Percentiles rank a stretch among this genome's conserved stretches.
Evolutionary conservation across 92 coral and sea anemone genomes (phyloP).

Genomic region (Bergia sp.): DNA sequence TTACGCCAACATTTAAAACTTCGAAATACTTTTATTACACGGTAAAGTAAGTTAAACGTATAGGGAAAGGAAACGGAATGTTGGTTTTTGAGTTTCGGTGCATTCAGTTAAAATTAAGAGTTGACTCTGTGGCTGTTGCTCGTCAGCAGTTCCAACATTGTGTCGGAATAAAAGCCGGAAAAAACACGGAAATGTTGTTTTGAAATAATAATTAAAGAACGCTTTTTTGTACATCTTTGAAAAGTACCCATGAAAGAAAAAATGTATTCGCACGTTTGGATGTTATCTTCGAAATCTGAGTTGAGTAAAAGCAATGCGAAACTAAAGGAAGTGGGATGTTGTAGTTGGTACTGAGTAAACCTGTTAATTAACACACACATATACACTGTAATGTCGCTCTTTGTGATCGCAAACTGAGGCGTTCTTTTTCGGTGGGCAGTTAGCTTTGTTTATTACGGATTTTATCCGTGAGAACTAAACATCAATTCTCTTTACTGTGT

Average conservation of each 20-base stretch:
- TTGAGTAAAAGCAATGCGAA: neutral
- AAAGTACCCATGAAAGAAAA: neutral
- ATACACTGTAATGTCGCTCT: neutral
- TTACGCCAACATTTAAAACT: too few species aligned
- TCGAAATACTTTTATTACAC: neutral
- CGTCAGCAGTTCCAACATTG: neutral
- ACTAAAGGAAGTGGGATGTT: neutral
- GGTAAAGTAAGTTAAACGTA: too few species aligned
- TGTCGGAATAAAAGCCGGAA: neutral
- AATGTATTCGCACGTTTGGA: neutral
- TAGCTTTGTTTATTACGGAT: neutral
- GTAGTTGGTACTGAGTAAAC: constrained; percentile 16
- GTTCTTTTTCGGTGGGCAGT: neutral
- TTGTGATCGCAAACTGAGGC: constrained; percentile 25
- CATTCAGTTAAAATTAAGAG: neutral
- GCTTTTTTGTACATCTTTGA: neutral
- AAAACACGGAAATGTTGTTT: neutral
- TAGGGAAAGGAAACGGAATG: neutral
- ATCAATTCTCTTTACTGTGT: neutral
- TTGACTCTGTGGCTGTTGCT: neutral
- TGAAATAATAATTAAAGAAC: neutral
- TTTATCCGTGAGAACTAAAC: constrained; percentile 42
- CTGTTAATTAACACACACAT: neutral
- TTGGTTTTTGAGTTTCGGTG: neutral
- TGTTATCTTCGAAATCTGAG: constrained; percentile 13